Evolutionary conservation across 2,888 invertebrate species (phyloP).

Genomic region (Thysanoteuthis rhombus): DNA sequence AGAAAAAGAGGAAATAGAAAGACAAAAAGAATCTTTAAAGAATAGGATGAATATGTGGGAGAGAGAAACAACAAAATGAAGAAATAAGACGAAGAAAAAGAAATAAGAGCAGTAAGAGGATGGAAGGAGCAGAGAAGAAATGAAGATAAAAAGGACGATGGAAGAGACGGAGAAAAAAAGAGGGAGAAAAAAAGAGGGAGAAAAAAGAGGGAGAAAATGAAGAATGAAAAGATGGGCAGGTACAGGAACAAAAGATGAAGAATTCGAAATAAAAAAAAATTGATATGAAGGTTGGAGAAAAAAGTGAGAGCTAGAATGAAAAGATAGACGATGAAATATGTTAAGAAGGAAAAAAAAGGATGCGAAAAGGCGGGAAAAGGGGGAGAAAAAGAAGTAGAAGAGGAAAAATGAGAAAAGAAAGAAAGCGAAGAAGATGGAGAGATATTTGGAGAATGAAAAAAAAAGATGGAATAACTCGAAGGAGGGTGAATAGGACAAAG

Average conservation of each 20-base stretch:
- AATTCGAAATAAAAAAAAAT: background rate
- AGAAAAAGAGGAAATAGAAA: background rate
- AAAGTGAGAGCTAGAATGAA: background rate
- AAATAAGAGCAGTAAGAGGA: background rate
- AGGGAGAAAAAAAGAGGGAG: background rate
- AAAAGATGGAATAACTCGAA: background rate
- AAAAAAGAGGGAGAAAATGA: background rate
- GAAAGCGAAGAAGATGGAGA: background rate
- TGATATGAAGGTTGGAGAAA: background rate
- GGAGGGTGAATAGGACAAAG: background rate
- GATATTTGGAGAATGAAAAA: no score
- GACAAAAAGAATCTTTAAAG: no score
- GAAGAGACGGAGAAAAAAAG: background rate
- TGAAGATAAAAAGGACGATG: no score
- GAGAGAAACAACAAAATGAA: background rate
- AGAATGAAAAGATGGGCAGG: background rate
- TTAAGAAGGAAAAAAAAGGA: no score
- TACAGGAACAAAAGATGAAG: background rate
- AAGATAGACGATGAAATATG: background rate
- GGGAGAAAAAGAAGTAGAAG: background rate
- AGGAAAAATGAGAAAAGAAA: background rate
- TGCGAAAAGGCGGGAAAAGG: background rate
- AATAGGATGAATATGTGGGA: no score
- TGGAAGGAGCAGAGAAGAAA: no score
- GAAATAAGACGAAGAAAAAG: background rate